Conservation (phyloP, 2,113 vertebrate genomes). For the Tetraodon nigroviridis region DNA sequence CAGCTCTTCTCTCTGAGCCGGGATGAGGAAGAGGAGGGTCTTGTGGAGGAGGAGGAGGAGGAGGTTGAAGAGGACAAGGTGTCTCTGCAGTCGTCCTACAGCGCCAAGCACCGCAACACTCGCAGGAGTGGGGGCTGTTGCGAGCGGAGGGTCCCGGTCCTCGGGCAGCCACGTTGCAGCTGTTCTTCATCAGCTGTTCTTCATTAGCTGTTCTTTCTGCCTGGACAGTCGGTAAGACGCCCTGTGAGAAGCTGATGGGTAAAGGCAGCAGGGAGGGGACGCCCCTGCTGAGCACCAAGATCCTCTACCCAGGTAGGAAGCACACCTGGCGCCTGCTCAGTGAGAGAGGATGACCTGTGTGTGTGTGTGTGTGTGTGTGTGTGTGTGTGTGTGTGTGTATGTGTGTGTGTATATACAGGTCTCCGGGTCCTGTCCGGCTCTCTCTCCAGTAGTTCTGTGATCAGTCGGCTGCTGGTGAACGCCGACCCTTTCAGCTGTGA, state of each 20-base stretch:
- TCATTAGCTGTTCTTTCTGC: constrained; percentile 19
- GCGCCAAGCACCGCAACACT: constrained; percentile 67
- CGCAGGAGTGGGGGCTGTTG: no score
- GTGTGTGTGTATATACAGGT: constrained; percentile 61
- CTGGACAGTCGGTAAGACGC: constrained; percentile 78
- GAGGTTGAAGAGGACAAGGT: constrained; percentile 71
- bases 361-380: constrained; percentile 12
- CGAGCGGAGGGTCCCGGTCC: constrained; percentile 38
- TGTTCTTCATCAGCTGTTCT: no score
- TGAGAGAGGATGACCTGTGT: no score
- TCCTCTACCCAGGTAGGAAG: constrained; percentile 85
- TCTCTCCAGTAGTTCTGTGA: constrained; percentile 85
- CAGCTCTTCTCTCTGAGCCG: constrained; percentile 74
- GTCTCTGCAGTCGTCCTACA: constrained; percentile 72
- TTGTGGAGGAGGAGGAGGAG: constrained; percentile 69
- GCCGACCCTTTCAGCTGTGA: constrained; percentile 90
- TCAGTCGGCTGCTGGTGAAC: constrained; percentile 88
- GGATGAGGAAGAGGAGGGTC: constrained; percentile 66
- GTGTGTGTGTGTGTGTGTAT: constrained; percentile 22
- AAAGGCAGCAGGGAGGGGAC: constrained; percentile 85
- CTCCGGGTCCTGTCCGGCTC: constrained; percentile 86
- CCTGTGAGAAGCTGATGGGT: constrained; percentile 86
- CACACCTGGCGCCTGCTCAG: no score
- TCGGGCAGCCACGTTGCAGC: no score
- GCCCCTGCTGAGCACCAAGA: constrained; percentile 87